Evolutionary conservation across 2,113 vertebrate genomes (phyloP).

Genomic region (Prunella himalayana): DNA sequence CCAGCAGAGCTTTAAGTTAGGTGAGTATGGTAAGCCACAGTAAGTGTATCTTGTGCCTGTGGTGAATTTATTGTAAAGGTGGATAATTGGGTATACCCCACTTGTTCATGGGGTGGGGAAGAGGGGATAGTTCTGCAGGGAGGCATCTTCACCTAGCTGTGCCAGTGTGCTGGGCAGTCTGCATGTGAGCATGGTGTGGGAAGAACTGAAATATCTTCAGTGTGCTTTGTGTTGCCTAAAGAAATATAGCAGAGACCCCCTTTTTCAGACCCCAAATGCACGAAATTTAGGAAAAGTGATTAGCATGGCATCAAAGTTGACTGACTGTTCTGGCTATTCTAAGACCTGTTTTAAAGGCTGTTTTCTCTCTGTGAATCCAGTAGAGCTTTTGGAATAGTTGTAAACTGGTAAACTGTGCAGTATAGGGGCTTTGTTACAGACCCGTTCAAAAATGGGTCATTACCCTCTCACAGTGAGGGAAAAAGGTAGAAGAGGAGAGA

Average conservation of each 20-base stretch:
- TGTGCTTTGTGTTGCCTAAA: not conserved
- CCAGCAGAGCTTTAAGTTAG: not conserved
- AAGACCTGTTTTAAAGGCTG: not conserved
- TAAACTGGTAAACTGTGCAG: not conserved
- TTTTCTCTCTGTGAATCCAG: not conserved
- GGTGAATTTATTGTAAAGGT: not conserved
- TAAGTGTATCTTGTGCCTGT: not conserved
- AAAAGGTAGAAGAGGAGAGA: not conserved
- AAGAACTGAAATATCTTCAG: not conserved
- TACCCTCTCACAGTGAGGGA: not conserved
- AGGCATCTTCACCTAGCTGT: not conserved
- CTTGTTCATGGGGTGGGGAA: not conserved
- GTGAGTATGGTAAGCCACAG: not conserved
- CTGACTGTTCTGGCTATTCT: not conserved
- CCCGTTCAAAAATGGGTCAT: not conserved
- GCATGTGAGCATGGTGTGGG: accelerated
- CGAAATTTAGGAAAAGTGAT: not conserved
- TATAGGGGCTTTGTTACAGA: not conserved
- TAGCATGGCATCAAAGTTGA: not conserved
- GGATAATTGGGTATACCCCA: not conserved
- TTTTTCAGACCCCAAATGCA: not conserved
- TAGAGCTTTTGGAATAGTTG: not conserved
- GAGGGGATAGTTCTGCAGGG: not conserved
- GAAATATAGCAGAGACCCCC: not conserved
- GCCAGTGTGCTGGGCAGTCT: not conserved